Conservation (phyloP, 2,797 vertebrate genomes). For the Propithecus deckenii region DNA sequence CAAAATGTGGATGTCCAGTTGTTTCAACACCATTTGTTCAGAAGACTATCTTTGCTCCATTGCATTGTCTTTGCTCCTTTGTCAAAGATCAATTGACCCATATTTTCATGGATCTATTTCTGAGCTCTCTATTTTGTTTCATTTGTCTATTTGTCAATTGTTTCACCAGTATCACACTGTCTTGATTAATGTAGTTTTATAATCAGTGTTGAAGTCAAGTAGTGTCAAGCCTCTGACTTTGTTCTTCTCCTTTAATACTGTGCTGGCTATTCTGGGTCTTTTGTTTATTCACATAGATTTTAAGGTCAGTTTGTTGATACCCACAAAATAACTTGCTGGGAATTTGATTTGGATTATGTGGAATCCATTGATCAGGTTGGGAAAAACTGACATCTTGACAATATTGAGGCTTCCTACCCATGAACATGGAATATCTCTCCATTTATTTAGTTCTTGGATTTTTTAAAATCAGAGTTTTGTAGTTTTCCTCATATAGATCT, state of each 20-base stretch:
- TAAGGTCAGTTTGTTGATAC: neutral
- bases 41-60: neutral
- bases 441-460: neutral
- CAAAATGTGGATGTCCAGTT: neutral
- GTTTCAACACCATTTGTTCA: neutral
- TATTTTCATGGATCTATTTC: neutral
- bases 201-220: neutral
- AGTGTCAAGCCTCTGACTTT: neutral
- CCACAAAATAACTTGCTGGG: neutral
- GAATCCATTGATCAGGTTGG: neutral
- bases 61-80: neutral
- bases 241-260: neutral
- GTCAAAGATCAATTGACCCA: neutral
- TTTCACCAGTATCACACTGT: neutral
- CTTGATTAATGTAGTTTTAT: neutral
- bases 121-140: neutral
- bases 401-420: neutral
- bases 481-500: neutral
- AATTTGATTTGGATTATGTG: neutral
- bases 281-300: neutral
- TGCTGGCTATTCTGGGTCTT: neutral
- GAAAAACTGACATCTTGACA: neutral
- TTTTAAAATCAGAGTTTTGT: neutral
- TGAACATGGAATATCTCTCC: neutral
- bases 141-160: neutral